These are phyloP conservation scores for Eonycteris spelaea DNA, from an alignment of 2,113 vertebrate species.

Conservation along the genomic window DNA sequence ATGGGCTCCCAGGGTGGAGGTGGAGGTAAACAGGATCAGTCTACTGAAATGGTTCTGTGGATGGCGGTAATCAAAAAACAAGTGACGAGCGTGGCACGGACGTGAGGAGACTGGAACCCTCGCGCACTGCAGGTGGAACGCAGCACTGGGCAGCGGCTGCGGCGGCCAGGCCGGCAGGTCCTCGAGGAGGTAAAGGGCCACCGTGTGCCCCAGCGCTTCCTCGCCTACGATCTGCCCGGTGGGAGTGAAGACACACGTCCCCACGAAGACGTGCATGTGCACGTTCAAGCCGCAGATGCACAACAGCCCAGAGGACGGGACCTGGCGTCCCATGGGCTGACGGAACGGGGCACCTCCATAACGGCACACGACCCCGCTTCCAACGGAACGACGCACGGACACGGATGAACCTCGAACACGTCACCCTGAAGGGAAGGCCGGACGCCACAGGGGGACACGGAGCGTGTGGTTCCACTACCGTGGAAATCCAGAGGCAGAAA, in stretches of 20 bases:
- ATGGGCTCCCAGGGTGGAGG: background rate
- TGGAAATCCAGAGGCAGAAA: background rate
- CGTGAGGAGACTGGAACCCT: background rate
- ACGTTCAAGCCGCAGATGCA: background rate
- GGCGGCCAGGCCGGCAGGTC: background rate
- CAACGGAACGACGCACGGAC: too few relatives aligned
- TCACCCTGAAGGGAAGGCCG: too few relatives aligned
- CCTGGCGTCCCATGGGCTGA: accelerated
- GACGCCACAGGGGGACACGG: too few relatives aligned
- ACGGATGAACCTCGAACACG: background rate
- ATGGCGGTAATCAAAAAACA: background rate
- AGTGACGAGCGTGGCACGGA: background rate
- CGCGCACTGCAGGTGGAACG: background rate
- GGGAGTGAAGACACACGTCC: background rate
- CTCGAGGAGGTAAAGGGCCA: background rate
- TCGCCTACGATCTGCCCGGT: background rate
- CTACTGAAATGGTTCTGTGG: background rate
- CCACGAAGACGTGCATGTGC: accelerated
- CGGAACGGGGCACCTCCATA: accelerated
- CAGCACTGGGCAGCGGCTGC: accelerated
- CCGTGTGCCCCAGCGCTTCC: background rate
- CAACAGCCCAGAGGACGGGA: accelerated
- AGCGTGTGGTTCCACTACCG: accelerated
- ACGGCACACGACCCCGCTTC: too few relatives aligned
- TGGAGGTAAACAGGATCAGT: background rate